A percentile compares a stretch with the other conserved stretches of the same genome.
These are phyloP conservation scores for Punctoribates punctum DNA, from an alignment of 2,888 invertebrate species.

Conservation along the genomic window DNA sequence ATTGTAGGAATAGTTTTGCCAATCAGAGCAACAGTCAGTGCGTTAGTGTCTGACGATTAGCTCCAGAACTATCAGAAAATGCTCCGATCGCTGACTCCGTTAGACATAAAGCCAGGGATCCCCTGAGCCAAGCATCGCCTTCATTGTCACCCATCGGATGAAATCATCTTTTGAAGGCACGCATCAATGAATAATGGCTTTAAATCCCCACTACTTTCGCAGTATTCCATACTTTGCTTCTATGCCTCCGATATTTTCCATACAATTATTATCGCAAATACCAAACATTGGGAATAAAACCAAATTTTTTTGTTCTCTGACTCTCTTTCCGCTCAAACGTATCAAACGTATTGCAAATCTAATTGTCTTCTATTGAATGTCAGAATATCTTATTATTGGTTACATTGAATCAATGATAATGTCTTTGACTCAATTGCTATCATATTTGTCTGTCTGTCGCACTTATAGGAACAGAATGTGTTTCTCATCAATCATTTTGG, in stretches of 20 bases:
- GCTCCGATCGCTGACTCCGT: conserved; percentile 4
- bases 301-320: background rate
- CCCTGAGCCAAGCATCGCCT: background rate
- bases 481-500: conserved; percentile 14
- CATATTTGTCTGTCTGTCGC: background rate
- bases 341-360: background rate
- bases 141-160: conserved; percentile 27
- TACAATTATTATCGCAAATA: background rate
- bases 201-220: background rate
- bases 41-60: background rate
- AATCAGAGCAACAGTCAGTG: conserved; percentile 3
- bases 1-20: background rate
- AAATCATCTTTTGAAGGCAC: conserved; percentile 23
- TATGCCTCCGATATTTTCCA: background rate
- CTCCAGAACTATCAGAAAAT: background rate
- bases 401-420: background rate
- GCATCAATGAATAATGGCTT: conserved; percentile 16
- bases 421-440: background rate
- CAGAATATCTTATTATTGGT: conserved; percentile 4
- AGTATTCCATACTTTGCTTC: background rate
- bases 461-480: conserved; percentile 25
- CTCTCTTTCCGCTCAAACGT: background rate
- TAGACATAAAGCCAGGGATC: background rate
- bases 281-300: background rate
- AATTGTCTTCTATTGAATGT: conserved; percentile 19